Conservation (phyloP, 2,888 invertebrate species). For the Metellina segmentata region DNA sequence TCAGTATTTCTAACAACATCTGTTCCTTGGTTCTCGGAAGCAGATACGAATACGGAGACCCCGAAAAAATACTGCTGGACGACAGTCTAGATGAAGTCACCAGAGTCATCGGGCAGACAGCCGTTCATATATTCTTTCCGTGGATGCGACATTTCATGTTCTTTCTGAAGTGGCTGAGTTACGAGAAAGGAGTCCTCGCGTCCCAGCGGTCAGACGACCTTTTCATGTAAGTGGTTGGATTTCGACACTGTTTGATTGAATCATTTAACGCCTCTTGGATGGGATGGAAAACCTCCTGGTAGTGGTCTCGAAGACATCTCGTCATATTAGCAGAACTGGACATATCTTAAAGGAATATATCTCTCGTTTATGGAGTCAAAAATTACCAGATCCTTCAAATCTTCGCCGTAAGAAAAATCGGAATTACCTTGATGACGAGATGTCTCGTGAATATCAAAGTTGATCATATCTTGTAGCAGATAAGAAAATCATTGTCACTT, state of each 20-base stretch:
- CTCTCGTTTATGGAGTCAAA: neutral
- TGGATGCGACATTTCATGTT: slow-evolving; percentile 51
- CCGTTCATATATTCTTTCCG: slow-evolving; percentile 46
- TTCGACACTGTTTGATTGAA: neutral
- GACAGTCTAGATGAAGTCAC: slow-evolving; percentile 11
- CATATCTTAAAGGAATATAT: neutral
- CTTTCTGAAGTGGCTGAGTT: slow-evolving; percentile 12
- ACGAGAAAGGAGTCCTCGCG: slow-evolving; percentile 5
- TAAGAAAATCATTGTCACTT: too few relatives aligned
- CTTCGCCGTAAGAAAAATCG: too few relatives aligned
- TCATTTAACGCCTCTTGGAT: neutral
- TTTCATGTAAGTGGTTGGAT: slow-evolving; percentile 9
- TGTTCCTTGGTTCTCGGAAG: slow-evolving; percentile 77
- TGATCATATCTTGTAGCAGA: too few relatives aligned
- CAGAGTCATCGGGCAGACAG: slow-evolving; percentile 38
- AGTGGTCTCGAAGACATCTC: neutral
- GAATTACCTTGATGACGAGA: too few relatives aligned
- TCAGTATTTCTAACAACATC: slow-evolving; percentile 78
- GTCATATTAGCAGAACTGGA: neutral
- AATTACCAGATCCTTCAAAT: neutral
- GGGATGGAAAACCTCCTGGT: neutral
- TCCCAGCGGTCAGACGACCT: neutral
- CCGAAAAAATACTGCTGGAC: slow-evolving; percentile 64
- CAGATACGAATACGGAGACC: slow-evolving; percentile 76
- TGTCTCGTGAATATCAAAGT: too few relatives aligned